Evolutionary conservation across 1,140 invertebrate species (phyloP).

Genomic region (Anastrepha ludens): DNA sequence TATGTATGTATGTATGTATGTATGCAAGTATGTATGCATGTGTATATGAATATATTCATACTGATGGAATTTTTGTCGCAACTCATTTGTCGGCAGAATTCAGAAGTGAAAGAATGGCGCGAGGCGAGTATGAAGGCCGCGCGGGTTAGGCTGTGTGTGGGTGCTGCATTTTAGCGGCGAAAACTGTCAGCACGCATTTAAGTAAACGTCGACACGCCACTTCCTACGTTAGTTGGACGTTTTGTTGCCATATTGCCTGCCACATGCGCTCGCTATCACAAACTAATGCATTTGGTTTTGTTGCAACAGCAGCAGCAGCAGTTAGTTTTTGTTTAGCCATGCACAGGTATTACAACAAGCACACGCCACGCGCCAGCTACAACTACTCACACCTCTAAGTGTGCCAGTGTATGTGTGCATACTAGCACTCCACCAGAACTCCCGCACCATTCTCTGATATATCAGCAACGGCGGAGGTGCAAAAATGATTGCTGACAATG

Average conservation of each 20-base stretch:
- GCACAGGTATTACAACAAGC: not conserved
- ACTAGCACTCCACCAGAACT: not conserved
- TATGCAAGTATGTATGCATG: not conserved
- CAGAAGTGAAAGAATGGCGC: not conserved
- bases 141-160: not conserved
- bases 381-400: not conserved
- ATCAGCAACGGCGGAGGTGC: not conserved
- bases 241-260: conserved; percentile 28
- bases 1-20: not conserved
- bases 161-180: conserved; percentile 21
- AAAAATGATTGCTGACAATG: conserved; percentile 47
- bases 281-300: not conserved
- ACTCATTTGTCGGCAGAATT: not conserved
- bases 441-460: not conserved
- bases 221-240: conserved; percentile 3
- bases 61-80: not conserved
- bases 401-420: not conserved
- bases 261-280: not conserved
- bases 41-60: not conserved
- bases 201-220: not conserved
- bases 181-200: conserved; percentile 37
- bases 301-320: no score
- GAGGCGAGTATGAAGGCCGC: not conserved
- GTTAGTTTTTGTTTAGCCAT: not conserved
- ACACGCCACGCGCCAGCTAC: not conserved